Conservation (phyloP, 2,797 vertebrate species). For the Myoxocephalus aenaeus region DNA sequence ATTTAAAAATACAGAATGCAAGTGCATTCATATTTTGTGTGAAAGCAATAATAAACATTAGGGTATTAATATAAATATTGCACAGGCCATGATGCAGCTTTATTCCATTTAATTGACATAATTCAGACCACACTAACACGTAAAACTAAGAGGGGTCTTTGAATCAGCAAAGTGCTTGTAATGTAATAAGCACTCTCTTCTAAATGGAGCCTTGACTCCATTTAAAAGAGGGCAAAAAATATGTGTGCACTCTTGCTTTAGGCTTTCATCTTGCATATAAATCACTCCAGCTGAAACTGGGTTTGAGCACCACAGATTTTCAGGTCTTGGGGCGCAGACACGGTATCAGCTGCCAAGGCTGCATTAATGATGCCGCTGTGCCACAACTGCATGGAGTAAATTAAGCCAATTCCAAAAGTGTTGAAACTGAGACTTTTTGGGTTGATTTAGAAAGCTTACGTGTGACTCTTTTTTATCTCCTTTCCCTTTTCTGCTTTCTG, state of each 20-base stretch:
- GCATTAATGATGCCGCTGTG: conserved; percentile 70
- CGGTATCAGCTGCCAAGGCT: conserved; percentile 68
- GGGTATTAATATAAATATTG: conserved; percentile 59
- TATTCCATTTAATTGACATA: conserved; percentile 81
- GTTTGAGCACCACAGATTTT: conserved; percentile 67
- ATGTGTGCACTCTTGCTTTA: conserved; percentile 80
- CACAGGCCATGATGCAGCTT: conserved; percentile 63
- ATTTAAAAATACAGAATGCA: conserved; percentile 13
- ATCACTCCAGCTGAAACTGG: conserved; percentile 76
- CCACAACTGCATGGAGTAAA: conserved; percentile 67
- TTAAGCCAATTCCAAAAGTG: conserved; percentile 59
- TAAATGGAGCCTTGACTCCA: conserved; percentile 84
- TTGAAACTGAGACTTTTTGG: conserved; percentile 43
- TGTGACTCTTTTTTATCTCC: conserved; percentile 29
- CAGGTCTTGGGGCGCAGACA: conserved; percentile 66
- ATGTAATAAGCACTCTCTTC: conserved; percentile 83
- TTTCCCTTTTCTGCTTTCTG: conserved; percentile 29
- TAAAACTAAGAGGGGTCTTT: conserved; percentile 70
- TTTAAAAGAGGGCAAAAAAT: conserved; percentile 82
- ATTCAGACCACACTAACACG: conserved; percentile 76
- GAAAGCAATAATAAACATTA: conserved; percentile 45
- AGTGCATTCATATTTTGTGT: conserved; percentile 42
- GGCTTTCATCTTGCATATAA: conserved; percentile 82
- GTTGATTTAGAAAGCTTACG: conserved; percentile 35
- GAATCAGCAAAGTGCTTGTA: conserved; percentile 80